Conservation (phyloP, 2,888 invertebrate genomes). For the Pogonocherus hispidulus region DNA sequence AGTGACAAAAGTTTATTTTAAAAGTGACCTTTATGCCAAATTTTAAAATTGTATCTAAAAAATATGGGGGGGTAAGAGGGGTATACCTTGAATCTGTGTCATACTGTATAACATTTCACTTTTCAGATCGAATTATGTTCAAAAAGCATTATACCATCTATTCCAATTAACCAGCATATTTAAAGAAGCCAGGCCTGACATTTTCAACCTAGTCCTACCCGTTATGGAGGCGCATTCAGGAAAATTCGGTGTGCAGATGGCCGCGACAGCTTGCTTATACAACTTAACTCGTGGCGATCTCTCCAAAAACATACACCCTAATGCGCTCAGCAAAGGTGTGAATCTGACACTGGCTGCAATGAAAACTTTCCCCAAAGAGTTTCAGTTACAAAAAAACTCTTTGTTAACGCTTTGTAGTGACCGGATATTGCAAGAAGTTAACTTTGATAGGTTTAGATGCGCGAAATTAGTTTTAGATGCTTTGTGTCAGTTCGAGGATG, state of each 20-base stretch:
- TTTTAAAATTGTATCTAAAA: too few species aligned
- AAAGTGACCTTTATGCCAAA: too few species aligned
- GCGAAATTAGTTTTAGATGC: slow-evolving; percentile 80
- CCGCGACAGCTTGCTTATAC: slow-evolving; percentile 82
- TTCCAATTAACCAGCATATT: slow-evolving; percentile 70
- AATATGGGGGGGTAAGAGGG: too few species aligned
- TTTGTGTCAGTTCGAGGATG: slow-evolving; percentile 77
- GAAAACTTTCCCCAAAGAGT: slow-evolving; percentile 77
- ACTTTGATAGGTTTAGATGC: slow-evolving; percentile 74
- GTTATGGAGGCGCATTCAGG: slow-evolving; percentile 69
- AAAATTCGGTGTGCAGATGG: slow-evolving; percentile 79
- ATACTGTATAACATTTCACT: too few species aligned
- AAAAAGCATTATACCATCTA: slow-evolving; percentile 77
- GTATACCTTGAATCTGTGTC: too few species aligned
- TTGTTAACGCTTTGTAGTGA: slow-evolving; percentile 82
- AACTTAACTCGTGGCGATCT: slow-evolving; percentile 79
- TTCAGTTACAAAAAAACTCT: slow-evolving; percentile 81
- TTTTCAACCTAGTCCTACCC: slow-evolving; percentile 73
- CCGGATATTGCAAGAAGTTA: slow-evolving; percentile 80
- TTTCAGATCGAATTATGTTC: slow-evolving; percentile 73
- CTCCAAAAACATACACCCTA: slow-evolving; percentile 76
- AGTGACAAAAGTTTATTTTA: too few species aligned
- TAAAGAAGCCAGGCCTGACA: slow-evolving; percentile 73
- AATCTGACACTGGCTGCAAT: slow-evolving; percentile 77
- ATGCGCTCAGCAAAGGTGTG: slow-evolving; percentile 74